Conservation (phyloP, 2,888 invertebrate species). For the Tenthredo notha region DNA sequence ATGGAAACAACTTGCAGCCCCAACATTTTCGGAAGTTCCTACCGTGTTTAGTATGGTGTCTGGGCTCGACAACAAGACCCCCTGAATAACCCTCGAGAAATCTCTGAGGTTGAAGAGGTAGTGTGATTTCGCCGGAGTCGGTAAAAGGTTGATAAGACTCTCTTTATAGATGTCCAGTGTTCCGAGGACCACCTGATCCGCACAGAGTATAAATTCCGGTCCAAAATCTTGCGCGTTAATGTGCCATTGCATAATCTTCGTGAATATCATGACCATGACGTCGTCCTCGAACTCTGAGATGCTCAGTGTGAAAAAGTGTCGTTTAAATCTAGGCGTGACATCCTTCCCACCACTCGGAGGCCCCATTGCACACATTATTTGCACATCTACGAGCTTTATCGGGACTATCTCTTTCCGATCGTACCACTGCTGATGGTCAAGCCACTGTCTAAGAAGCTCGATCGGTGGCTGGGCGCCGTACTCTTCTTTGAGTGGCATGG, state of each 20-base stretch:
- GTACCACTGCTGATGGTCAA: constrained; percentile 95
- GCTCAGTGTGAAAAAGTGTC: constrained; percentile 92
- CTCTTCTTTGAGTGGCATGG: constrained; percentile 94
- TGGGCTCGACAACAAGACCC: constrained; percentile 92
- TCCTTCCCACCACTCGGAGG: constrained; percentile 91
- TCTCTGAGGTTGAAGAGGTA: constrained; percentile 97
- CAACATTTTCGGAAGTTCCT: constrained; percentile 38
- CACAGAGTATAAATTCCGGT: constrained; percentile 92
- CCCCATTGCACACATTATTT: constrained; percentile 94
- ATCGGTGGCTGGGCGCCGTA: constrained; percentile 98
- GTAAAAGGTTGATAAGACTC: constrained; percentile 88
- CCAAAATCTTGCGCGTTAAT: constrained; percentile 94
- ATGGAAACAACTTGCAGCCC: neutral
- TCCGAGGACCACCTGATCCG: constrained; percentile 90
- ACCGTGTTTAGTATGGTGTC: constrained; percentile 90
- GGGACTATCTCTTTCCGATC: constrained; percentile 90
- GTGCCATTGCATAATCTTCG: constrained; percentile 95
- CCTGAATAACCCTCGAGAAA: constrained; percentile 95
- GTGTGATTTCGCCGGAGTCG: constrained; percentile 96
- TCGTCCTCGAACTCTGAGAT: constrained; percentile 95
- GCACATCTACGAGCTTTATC: constrained; percentile 90
- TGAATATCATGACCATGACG: constrained; percentile 91
- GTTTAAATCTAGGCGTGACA: constrained; percentile 90
- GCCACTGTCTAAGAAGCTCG: constrained; percentile 93
- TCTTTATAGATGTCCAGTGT: constrained; percentile 93